Evolutionary conservation across 2,888 invertebrate species (phyloP).

Genomic region (Dimorphilus gyrociliatus): DNA sequence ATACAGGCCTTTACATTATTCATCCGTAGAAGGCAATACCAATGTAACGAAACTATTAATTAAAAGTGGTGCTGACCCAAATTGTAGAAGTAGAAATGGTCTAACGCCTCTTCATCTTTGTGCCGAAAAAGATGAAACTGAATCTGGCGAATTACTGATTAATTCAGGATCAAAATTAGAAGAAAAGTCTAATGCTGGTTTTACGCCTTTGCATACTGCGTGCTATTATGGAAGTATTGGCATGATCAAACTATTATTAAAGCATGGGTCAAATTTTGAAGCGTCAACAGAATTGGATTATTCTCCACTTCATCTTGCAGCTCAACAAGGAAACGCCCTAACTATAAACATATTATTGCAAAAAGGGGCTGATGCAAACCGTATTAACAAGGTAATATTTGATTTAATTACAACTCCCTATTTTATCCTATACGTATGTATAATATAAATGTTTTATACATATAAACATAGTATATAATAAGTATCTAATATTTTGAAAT

Average conservation of each 20-base stretch:
- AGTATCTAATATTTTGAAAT: too few relatives aligned
- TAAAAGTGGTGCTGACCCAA: not conserved
- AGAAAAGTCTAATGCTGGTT: slow-evolving; percentile 50
- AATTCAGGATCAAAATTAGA: slow-evolving; percentile 63
- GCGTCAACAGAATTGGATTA: slow-evolving; percentile 51
- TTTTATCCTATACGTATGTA: too few relatives aligned
- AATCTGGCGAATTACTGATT: slow-evolving; percentile 64
- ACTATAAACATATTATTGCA: slow-evolving; percentile 82
- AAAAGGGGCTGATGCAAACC: too few relatives aligned
- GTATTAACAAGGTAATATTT: too few relatives aligned
- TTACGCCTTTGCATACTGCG: too few relatives aligned
- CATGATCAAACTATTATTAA: too few relatives aligned
- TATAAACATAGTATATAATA: too few relatives aligned
- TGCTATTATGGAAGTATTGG: too few relatives aligned
- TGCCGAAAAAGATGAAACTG: slow-evolving; percentile 75
- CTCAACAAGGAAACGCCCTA: slow-evolving; percentile 94
- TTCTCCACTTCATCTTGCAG: slow-evolving; percentile 93
- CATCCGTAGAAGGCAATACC: not conserved
- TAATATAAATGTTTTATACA: too few relatives aligned
- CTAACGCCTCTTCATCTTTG: slow-evolving; percentile 84
- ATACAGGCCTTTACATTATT: slow-evolving; percentile 2
- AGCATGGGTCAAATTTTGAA: too few relatives aligned
- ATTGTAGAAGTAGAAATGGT: slow-evolving; percentile 54
- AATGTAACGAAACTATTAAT: not conserved
- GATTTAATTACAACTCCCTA: too few relatives aligned